Conservation (phyloP, 2,113 vertebrate genomes). For the Corythoichthys haematopterus region DNA sequence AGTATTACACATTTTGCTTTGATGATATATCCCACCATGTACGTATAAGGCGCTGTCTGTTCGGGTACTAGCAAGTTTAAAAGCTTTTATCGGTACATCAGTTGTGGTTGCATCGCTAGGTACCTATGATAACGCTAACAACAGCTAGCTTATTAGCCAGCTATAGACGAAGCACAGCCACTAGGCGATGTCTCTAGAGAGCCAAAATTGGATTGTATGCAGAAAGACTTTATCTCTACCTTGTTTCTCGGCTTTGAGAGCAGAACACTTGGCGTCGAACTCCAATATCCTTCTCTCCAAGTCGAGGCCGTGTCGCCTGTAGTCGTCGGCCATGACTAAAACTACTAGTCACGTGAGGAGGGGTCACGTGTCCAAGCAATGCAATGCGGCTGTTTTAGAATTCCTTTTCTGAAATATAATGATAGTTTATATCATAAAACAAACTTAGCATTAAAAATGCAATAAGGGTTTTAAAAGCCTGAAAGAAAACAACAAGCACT, state of each 20-base stretch:
- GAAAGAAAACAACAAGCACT: background rate
- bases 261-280: slow-evolving; percentile 74
- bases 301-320: slow-evolving; percentile 75
- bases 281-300: slow-evolving; percentile 78
- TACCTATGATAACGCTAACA: slow-evolving; percentile 36
- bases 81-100: slow-evolving; percentile 22
- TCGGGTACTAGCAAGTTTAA: rapidly evolving
- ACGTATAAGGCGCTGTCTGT: background rate
- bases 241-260: slow-evolving; percentile 73
- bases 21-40: background rate
- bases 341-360: slow-evolving; percentile 67
- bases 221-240: slow-evolving; percentile 40
- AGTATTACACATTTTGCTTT: too few relatives aligned
- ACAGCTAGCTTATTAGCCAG: slow-evolving; percentile 41
- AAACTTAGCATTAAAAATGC: background rate
- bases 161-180: slow-evolving; percentile 19
- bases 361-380: slow-evolving; percentile 60
- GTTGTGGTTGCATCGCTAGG: slow-evolving; percentile 38
- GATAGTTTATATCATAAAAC: too few relatives aligned
- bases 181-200: background rate
- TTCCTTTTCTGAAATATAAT: background rate
- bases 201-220: background rate
- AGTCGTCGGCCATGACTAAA: slow-evolving; percentile 79
- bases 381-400: slow-evolving; percentile 1
- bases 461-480: background rate